Conservation (phyloP, 2,888 invertebrate genomes). For the Orchesellides sinensis region DNA sequence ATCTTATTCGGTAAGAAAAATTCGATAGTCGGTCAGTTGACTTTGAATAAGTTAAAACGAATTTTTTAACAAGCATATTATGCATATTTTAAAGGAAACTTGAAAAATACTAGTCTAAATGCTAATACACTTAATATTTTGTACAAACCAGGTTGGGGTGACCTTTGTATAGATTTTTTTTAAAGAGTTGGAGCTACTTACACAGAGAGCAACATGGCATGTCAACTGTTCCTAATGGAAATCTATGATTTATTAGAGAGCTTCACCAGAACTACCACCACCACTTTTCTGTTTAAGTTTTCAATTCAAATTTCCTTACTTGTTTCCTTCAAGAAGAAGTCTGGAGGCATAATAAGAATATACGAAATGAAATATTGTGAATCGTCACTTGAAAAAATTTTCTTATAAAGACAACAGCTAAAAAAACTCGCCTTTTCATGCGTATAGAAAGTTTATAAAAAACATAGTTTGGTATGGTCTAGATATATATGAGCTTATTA, state of each 20-base stretch:
- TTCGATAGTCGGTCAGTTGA: no score
- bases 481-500: constrained; percentile 13
- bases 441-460: not conserved
- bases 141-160: not conserved
- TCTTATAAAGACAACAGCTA: constrained; percentile 21
- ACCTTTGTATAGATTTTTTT: constrained; percentile 19
- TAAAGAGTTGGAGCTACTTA: constrained; percentile 84
- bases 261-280: not conserved
- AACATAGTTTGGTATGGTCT: not conserved
- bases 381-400: constrained; percentile 23
- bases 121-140: no score
- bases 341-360: no score
- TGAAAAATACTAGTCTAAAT: no score
- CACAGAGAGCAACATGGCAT: constrained; percentile 16
- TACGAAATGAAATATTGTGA: constrained; percentile 20
- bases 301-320: constrained; percentile 10
- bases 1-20: no score
- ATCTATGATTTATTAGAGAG: constrained; percentile 58
- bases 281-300: not conserved
- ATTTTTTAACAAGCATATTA: no score
- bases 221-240: constrained; percentile 54
- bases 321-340: not conserved
- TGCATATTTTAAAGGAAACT: no score
- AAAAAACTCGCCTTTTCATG: not conserved
- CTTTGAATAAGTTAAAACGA: no score